These are phyloP conservation scores for Trachythela sp. DNA, from an alignment of 64 coral and sea anemone species.

Conservation along the genomic window DNA sequence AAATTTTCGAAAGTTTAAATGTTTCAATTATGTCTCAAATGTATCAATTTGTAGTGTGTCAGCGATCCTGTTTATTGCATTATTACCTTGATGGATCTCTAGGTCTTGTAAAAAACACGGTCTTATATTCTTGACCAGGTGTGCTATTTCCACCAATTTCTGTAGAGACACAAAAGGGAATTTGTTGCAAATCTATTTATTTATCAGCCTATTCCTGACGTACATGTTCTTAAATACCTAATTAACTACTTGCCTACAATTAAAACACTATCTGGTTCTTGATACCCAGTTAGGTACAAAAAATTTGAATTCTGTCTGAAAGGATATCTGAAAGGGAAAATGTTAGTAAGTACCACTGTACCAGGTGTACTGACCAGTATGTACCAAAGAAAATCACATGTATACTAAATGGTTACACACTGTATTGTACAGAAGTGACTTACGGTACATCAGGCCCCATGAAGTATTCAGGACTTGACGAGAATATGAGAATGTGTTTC, in stretches of 20 bases:
- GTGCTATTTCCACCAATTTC: conserved; percentile 37
- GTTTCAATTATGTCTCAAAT: background rate
- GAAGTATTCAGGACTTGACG: conserved; percentile 64
- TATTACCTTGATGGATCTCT: conserved; percentile 48
- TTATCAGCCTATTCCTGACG: too few species aligned
- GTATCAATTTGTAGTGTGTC: background rate
- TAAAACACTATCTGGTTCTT: conserved; percentile 91
- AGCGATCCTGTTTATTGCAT: too few species aligned
- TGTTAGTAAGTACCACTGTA: background rate
- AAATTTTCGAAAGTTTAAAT: background rate
- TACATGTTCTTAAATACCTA: too few species aligned
- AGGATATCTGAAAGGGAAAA: conserved; percentile 52
- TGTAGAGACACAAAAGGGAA: background rate
- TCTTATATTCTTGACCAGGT: conserved; percentile 31
- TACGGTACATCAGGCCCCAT: conserved; percentile 93
- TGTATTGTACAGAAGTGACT: too few species aligned
- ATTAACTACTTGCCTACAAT: conserved; percentile 61
- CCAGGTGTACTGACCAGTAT: too few species aligned
- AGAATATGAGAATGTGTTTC: conserved; percentile 78
- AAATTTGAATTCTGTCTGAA: conserved; percentile 95
- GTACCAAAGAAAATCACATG: too few species aligned
- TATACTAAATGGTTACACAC: too few species aligned
- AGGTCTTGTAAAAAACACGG: conserved; percentile 55
- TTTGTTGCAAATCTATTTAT: background rate
- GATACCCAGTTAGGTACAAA: conserved; percentile 88